phyloP scores from a whole-genome alignment of 2,888 invertebrate genomes.

The Schizotus pectinicornis region DNA sequence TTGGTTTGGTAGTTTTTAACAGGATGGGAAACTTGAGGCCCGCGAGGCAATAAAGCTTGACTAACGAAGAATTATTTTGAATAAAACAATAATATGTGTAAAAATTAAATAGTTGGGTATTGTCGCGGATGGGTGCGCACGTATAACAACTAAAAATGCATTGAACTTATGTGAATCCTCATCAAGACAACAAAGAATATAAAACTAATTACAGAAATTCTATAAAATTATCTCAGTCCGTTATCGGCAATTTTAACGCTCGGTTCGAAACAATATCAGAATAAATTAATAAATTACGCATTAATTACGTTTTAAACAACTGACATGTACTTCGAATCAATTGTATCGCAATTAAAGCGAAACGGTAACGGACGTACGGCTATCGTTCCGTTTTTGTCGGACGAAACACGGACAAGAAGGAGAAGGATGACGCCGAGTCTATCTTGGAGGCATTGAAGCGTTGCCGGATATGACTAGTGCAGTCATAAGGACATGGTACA shows the following conservation, averaged over 20 bases:
- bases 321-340: slow-evolving; percentile 58
- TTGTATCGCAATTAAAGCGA: slow-evolving; percentile 55
- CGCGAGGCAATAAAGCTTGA: slow-evolving; percentile 20
- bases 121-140: slow-evolving; percentile 41
- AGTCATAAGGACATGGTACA: slow-evolving; percentile 54
- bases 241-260: slow-evolving; percentile 59
- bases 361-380: slow-evolving; percentile 39
- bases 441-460: slow-evolving; percentile 50
- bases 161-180: slow-evolving; percentile 46
- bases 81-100: slow-evolving; percentile 27
- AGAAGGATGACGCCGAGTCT: slow-evolving; percentile 30
- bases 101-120: slow-evolving; percentile 18
- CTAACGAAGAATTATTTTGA: slow-evolving; percentile 20
- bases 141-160: slow-evolving; percentile 37
- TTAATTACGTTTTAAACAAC: slow-evolving; percentile 59
- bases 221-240: slow-evolving; percentile 55
- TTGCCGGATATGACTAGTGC: slow-evolving; percentile 56
- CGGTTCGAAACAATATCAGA: slow-evolving; percentile 59
- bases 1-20: slow-evolving; percentile 15
- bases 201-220: slow-evolving; percentile 48
- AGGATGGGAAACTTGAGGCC: slow-evolving; percentile 4
- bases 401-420: slow-evolving; percentile 14
- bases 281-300: slow-evolving; percentile 61
- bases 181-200: slow-evolving; percentile 33
- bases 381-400: slow-evolving; percentile 29